A percentile compares a stretch with the other conserved stretches of the same genome.
phyloP scores from a whole-genome alignment of 2,888 invertebrate genomes.

The Troides helena region DNA sequence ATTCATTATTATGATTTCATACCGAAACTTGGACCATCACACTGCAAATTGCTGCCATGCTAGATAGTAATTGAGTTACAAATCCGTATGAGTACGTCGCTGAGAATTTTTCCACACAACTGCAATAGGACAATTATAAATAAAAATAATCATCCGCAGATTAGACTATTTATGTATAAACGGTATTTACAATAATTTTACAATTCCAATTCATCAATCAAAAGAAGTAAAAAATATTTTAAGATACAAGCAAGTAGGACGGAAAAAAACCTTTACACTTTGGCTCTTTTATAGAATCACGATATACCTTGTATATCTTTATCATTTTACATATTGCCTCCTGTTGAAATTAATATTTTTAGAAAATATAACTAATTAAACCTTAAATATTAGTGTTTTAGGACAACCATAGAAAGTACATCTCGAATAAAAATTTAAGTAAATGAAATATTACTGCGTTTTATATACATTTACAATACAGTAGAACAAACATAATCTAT shows the following conservation, averaged over 20 bases:
- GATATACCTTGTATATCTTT: no score
- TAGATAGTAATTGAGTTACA: constrained; percentile 73
- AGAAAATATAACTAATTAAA: not conserved
- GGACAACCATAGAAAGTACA: no score
- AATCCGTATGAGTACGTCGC: constrained; percentile 71
- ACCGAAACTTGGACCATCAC: constrained; percentile 78
- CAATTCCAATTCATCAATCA: no score
- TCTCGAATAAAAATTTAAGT: no score
- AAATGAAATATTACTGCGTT: no score
- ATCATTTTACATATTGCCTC: not conserved
- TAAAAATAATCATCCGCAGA: not conserved
- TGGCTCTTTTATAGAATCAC: no score
- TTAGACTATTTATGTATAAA: not conserved
- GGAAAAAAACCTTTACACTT: no score
- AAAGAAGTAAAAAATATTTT: no score
- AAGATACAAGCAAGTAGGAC: no score
- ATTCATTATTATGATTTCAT: constrained; percentile 37
- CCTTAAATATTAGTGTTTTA: not conserved
- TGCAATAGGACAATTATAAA: constrained; percentile 42
- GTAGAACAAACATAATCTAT: not conserved
- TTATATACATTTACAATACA: no score
- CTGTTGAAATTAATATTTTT: not conserved
- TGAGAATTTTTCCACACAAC: constrained; percentile 70
- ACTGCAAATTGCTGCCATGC: constrained; percentile 74
- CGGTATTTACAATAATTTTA: no score